phyloP scores from a whole-genome alignment of 2,797 vertebrate genomes.

The Characodon lateralis region DNA sequence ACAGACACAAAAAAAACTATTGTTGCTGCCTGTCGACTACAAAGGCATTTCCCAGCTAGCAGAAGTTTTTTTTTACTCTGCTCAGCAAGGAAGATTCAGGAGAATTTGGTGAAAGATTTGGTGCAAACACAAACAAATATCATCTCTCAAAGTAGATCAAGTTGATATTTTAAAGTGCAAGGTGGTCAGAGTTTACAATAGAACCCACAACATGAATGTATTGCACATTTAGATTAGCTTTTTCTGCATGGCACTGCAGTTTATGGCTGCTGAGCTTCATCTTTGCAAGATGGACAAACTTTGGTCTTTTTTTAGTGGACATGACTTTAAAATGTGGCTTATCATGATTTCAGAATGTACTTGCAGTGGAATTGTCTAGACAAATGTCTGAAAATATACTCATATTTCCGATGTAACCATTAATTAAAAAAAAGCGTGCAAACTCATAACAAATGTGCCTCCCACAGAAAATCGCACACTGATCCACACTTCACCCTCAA shows the following conservation, averaged over 20 bases:
- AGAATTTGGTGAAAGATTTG: constrained; percentile 42
- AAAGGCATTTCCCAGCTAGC: constrained; percentile 26
- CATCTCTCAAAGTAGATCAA: constrained; percentile 15
- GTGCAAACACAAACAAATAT: constrained; percentile 14
- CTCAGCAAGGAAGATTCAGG: constrained; percentile 20
- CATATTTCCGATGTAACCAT: constrained; percentile 19
- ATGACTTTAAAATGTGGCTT: neutral
- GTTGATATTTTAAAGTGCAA: constrained; percentile 10
- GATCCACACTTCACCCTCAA: constrained; percentile 9
- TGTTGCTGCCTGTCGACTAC: constrained; percentile 57
- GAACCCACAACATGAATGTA: neutral
- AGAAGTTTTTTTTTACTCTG: constrained; percentile 1
- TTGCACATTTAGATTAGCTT: neutral
- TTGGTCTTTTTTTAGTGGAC: neutral
- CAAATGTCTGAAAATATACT: constrained; percentile 20
- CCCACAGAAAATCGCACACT: constrained; percentile 31
- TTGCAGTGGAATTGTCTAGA: constrained; percentile 24
- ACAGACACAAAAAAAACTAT: constrained; percentile 67
- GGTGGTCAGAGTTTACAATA: neutral
- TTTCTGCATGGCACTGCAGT: too few species aligned
- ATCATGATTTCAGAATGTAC: constrained; percentile 2
- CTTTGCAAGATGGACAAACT: neutral
- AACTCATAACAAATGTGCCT: constrained; percentile 17
- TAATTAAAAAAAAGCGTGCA: constrained; percentile 12
- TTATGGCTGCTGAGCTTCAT: neutral